A percentile compares a stretch with the other conserved stretches of the same genome.
phyloP scores from a whole-genome alignment of 2,888 invertebrate genomes.

The Eledone cirrhosa region DNA sequence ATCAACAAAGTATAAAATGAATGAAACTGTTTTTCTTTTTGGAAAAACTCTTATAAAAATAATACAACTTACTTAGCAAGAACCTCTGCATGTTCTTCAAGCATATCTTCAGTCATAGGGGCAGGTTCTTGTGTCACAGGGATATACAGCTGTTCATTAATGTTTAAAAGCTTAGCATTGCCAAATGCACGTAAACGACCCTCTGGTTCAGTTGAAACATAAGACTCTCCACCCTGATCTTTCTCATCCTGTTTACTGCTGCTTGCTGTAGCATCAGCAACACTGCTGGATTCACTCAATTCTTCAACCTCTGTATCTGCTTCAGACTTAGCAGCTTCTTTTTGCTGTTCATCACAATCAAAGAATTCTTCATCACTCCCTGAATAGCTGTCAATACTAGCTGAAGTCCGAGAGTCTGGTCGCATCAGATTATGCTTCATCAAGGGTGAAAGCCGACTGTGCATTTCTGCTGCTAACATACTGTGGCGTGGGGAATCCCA shows the following conservation, averaged over 20 bases:
- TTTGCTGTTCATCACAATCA: constrained; percentile 57
- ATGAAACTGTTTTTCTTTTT: too few species aligned
- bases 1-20: too few species aligned
- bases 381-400: constrained; percentile 35
- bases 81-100: constrained; percentile 91
- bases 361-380: constrained; percentile 62
- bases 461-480: neutral
- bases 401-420: constrained; percentile 18
- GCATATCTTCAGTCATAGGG: constrained; percentile 96
- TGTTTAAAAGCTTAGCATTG: constrained; percentile 74
- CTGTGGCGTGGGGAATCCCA: neutral
- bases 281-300: neutral
- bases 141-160: constrained; percentile 79
- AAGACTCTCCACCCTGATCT: constrained; percentile 16
- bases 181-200: constrained; percentile 78
- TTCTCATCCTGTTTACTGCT: constrained; percentile 31
- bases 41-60: neutral
- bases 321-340: constrained; percentile 27
- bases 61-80: constrained; percentile 73
- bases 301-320: constrained; percentile 8
- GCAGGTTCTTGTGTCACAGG: constrained; percentile 89
- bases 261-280: constrained; percentile 7
- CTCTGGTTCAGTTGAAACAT: constrained; percentile 66
- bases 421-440: constrained; percentile 18
- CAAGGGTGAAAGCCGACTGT: neutral